Conservation (phyloP, 2,888 invertebrate genomes). For the Mimas tiliae region DNA sequence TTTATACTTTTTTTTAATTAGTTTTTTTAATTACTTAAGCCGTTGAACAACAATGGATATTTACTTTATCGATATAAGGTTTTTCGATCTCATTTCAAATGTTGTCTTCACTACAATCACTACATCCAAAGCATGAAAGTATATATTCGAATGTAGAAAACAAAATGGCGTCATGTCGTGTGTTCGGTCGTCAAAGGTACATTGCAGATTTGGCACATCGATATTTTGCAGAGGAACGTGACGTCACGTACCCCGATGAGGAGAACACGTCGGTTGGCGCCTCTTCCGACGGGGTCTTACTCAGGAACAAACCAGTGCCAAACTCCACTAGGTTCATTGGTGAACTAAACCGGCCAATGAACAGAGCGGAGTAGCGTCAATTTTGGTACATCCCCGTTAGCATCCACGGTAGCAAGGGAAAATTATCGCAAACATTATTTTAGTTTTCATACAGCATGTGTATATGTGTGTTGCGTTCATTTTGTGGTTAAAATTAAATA, state of each 20-base stretch:
- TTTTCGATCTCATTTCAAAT: neutral
- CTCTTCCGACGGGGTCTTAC: constrained; percentile 96
- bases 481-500: constrained; percentile 12
- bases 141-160: neutral
- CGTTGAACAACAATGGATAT: neutral
- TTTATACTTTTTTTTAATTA: constrained; percentile 1
- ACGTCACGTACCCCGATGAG: constrained; percentile 86
- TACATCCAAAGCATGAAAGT: neutral
- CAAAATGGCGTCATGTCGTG: constrained; percentile 48
- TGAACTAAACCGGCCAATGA: constrained; percentile 86
- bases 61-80: neutral
- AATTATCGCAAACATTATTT: constrained; percentile 71
- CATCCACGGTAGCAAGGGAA: constrained; percentile 81
- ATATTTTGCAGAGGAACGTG: constrained; percentile 58
- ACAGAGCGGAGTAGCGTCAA: constrained; percentile 54
- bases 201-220: constrained; percentile 71
- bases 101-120: neutral
- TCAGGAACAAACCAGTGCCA: constrained; percentile 96
- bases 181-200: constrained; percentile 53
- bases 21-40: neutral
- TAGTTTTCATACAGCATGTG: constrained; percentile 50
- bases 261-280: constrained; percentile 88
- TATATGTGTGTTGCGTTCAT: constrained; percentile 50
- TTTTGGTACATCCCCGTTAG: constrained; percentile 64
- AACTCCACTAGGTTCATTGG: constrained; percentile 98